Percentiles rank a stretch among this genome's conserved stretches.
phyloP scores from a whole-genome alignment of 2,797 vertebrate species.

The Cyprinodon diabolis region DNA sequence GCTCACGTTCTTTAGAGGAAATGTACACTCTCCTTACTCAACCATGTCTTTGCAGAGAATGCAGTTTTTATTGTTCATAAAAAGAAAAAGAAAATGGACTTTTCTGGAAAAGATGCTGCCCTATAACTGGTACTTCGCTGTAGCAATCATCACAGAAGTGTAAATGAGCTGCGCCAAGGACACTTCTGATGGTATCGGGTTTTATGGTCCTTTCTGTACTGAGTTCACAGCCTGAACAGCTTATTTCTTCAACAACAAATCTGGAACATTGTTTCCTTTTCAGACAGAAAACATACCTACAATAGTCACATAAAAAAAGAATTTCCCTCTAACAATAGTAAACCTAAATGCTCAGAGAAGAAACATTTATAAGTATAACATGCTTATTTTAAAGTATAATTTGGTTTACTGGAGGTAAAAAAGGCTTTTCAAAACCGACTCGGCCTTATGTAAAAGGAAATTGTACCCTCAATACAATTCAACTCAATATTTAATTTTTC shows the following conservation, averaged over 20 bases:
- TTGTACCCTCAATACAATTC: too few species aligned
- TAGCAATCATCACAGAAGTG: not conserved
- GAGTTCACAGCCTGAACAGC: not conserved
- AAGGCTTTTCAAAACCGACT: too few species aligned
- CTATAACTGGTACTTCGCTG: not conserved
- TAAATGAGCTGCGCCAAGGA: not conserved
- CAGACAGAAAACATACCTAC: not conserved
- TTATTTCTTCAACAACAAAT: not conserved
- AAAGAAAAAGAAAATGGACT: not conserved
- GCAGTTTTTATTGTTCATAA: not conserved
- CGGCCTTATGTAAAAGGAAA: too few species aligned
- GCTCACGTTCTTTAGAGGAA: not conserved
- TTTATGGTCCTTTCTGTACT: not conserved
- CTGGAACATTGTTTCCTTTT: not conserved
- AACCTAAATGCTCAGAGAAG: not conserved
- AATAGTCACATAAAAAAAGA: not conserved
- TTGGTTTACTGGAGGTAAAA: not conserved
- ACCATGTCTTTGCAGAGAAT: not conserved
- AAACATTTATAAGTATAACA: not conserved
- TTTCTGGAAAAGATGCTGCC: not conserved
- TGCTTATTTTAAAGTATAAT: not conserved
- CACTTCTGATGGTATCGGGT: not conserved
- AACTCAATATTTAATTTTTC: too few species aligned
- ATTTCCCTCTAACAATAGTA: not conserved
- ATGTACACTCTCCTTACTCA: not conserved